phyloP scores from a whole-genome alignment of 2,888 invertebrate species.

The Willowsia nigromaculata region DNA sequence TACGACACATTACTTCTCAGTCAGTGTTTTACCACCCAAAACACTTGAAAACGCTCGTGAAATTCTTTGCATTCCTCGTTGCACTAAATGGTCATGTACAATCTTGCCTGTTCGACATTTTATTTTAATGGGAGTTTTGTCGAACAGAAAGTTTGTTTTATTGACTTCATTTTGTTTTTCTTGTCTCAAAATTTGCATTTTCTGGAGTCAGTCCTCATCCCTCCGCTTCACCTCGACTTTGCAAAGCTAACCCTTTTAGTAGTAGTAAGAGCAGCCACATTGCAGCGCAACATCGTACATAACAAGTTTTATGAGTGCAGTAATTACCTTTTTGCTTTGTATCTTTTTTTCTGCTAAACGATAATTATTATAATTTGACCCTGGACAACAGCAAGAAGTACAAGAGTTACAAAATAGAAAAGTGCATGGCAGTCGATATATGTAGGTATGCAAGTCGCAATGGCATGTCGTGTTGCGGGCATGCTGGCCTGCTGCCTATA shows the following conservation, averaged over 20 bases:
- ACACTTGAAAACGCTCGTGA: neutral
- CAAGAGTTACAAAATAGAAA: neutral
- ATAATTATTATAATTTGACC: conserved; percentile 71
- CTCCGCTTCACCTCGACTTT: neutral
- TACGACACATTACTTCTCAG: neutral
- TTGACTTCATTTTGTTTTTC: neutral
- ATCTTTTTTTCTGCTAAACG: conserved; percentile 28
- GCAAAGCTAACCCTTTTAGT: neutral
- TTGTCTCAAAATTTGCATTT: neutral
- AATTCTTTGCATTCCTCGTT: neutral
- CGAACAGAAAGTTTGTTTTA: neutral
- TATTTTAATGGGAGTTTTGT: neutral
- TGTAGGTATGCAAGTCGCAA: neutral
- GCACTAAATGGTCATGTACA: neutral
- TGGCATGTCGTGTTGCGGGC: neutral
- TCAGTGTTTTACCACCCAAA: neutral
- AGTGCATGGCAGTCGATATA: neutral
- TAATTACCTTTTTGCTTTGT: conserved; percentile 62
- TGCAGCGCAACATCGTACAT: too few species aligned
- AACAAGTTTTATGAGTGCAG: conserved; percentile 38
- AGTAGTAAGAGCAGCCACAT: conserved; percentile 7
- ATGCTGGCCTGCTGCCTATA: neutral
- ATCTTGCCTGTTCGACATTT: neutral
- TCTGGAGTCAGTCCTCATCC: neutral
- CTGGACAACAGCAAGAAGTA: conserved; percentile 54